Percentiles rank a stretch among this genome's conserved stretches.
These are phyloP conservation scores for Phyllotreta cruciferae DNA, from an alignment of 2,888 invertebrate genomes.

Conservation along the genomic window DNA sequence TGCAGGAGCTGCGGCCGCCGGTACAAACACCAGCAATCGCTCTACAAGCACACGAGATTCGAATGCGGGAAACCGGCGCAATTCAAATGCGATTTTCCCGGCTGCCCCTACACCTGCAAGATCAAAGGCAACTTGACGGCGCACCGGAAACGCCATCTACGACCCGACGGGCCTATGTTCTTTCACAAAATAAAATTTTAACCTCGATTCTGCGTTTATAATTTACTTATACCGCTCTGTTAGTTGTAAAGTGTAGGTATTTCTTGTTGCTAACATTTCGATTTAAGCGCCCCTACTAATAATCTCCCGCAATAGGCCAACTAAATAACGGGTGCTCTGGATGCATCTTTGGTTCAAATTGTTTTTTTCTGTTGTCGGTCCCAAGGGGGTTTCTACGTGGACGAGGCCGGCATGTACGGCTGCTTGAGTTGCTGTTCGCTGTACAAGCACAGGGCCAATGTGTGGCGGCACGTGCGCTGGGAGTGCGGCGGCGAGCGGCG, in stretches of 20 bases:
- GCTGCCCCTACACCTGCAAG: conserved; percentile 19
- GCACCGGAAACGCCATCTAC: conserved; percentile 26
- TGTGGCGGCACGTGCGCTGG: conserved; percentile 41
- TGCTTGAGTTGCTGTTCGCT: conserved; percentile 30
- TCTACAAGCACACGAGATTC: conserved; percentile 35
- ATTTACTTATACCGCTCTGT: too few relatives aligned
- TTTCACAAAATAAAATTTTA: conserved; percentile 1
- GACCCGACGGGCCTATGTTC: background rate
- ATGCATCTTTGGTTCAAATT: too few relatives aligned
- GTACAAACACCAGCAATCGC: conserved; percentile 40
- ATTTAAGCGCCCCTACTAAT: too few relatives aligned
- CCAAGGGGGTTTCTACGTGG: conserved; percentile 12
- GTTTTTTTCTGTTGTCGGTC: too few relatives aligned
- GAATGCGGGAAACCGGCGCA: conserved; percentile 57
- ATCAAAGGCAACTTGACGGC: conserved; percentile 32
- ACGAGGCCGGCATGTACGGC: conserved; percentile 29
- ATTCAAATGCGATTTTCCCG: conserved; percentile 12
- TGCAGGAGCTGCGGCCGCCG: conserved; percentile 34
- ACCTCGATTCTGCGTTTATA: background rate
- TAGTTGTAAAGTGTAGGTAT: too few relatives aligned
- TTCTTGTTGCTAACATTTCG: too few relatives aligned
- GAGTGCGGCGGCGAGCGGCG: conserved; percentile 46
- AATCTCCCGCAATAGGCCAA: too few relatives aligned
- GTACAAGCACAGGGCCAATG: conserved; percentile 35
- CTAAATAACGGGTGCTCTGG: too few relatives aligned